These are phyloP conservation scores for Lycia hirtaria DNA, from an alignment of 2,888 invertebrate species.

Conservation along the genomic window DNA sequence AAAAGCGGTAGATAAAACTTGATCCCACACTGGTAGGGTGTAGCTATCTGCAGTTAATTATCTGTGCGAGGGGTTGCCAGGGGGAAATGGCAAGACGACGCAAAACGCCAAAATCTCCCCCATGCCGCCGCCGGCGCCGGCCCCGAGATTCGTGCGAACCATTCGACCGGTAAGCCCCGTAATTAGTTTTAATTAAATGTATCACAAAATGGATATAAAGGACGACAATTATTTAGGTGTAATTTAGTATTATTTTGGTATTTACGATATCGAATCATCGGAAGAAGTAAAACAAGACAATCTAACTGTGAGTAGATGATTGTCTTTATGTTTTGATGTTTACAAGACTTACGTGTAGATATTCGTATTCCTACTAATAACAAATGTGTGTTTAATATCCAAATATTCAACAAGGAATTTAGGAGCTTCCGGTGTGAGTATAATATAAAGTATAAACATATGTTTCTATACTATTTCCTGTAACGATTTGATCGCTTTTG, in stretches of 20 bases:
- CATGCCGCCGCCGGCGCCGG: conserved; percentile 54
- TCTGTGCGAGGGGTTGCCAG: conserved; percentile 70
- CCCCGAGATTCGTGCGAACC: conserved; percentile 65
- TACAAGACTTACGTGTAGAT: no score
- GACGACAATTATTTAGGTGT: no score
- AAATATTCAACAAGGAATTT: no score
- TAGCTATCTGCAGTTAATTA: conserved; percentile 84
- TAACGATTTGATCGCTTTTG: no score
- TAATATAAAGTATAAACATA: no score
- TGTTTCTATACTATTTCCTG: no score
- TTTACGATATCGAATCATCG: conserved; percentile 44
- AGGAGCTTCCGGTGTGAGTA: no score
- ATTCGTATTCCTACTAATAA: no score
- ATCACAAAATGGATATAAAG: conserved; percentile 60
- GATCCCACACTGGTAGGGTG: conserved; percentile 65
- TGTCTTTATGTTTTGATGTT: no score
- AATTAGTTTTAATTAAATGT: conserved; percentile 82
- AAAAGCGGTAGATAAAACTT: conserved; percentile 79
- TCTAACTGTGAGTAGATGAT: no score
- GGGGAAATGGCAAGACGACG: conserved; percentile 62
- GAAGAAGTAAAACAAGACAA: no score
- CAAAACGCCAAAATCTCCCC: conserved; percentile 74
- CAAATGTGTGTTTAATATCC: no score
- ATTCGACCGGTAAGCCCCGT: conserved; percentile 69
- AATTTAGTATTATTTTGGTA: conserved; percentile 47